These are phyloP conservation scores for Pterobdella sp. DNA, from an alignment of 2,888 invertebrate species.

Conservation along the genomic window DNA sequence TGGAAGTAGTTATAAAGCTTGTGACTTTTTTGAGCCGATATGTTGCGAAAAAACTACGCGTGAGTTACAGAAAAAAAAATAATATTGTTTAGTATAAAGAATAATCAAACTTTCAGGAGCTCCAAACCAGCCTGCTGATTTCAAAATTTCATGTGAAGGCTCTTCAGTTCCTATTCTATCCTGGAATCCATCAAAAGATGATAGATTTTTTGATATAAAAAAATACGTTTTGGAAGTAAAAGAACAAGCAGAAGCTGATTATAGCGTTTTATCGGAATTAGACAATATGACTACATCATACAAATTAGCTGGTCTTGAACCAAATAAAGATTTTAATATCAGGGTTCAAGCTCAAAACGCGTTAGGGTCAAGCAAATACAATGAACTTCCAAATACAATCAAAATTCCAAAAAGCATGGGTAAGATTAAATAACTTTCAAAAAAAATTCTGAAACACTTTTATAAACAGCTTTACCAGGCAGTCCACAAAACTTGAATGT, in stretches of 20 bases:
- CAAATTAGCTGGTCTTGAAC: conserved; percentile 7
- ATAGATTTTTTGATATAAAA: conserved; percentile 17
- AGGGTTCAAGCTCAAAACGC: conserved; percentile 22
- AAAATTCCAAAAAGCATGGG: conserved; percentile 10
- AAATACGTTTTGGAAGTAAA: conserved; percentile 21
- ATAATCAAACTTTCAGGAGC: conserved; percentile 4
- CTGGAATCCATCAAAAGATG: conserved; percentile 26
- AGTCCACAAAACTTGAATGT: conserved; percentile 39
- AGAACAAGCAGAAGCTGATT: conserved; percentile 21
- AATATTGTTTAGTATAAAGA: background rate
- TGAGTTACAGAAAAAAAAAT: background rate
- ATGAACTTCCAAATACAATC: conserved; percentile 5
- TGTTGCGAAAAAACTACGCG: conserved; percentile 22
- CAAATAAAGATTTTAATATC: conserved; percentile 19
- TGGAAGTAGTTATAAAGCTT: conserved; percentile 41
- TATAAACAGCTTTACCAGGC: conserved; percentile 42
- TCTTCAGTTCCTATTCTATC: conserved; percentile 1
- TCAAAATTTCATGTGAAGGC: background rate
- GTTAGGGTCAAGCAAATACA: conserved; percentile 17
- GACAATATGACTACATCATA: conserved; percentile 17
- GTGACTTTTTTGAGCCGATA: conserved; percentile 24
- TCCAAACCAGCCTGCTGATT: conserved; percentile 13
- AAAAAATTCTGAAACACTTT: background rate
- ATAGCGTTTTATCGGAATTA: background rate
- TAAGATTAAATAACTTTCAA: background rate